Conservation (phyloP, 2,797 vertebrate species). For the Microtus agrestis region DNA sequence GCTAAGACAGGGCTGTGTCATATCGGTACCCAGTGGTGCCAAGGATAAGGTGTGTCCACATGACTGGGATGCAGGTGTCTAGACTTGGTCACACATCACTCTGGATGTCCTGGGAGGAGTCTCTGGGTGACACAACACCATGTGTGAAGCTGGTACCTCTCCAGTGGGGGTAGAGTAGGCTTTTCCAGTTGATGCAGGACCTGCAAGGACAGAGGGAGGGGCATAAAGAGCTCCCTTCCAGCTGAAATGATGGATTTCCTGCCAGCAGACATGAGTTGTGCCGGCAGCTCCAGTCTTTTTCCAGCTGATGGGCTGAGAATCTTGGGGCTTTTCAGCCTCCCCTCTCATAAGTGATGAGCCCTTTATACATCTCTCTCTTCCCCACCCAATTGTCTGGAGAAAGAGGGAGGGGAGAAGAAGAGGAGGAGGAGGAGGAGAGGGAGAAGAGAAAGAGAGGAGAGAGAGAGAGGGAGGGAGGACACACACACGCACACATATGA, state of each 20-base stretch:
- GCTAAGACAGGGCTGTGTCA: rapidly evolving
- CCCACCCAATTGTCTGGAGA: no score
- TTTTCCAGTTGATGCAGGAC: no score
- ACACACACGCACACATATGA: not conserved
- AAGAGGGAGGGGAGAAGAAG: no score
- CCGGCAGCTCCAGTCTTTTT: rapidly evolving
- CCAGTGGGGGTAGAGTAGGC: rapidly evolving
- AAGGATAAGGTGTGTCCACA: not conserved
- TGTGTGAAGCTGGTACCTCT: not conserved
- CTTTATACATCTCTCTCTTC: not conserved
- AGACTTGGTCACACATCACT: rapidly evolving
- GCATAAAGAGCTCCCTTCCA: not conserved
- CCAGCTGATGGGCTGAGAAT: not conserved
- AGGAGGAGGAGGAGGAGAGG: no score
- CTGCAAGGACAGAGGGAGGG: not conserved
- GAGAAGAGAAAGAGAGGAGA: no score
- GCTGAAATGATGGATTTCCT: rapidly evolving
- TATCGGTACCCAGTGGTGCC: rapidly evolving
- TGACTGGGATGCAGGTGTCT: not conserved
- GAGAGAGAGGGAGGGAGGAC: no score
- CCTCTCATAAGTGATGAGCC: rapidly evolving
- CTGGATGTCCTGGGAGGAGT: not conserved
- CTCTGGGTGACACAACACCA: not conserved
- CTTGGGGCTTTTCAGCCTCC: not conserved
- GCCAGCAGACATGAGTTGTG: rapidly evolving